phyloP scores from a whole-genome alignment of 2,113 vertebrate genomes.

The Melanocharis versteri region DNA sequence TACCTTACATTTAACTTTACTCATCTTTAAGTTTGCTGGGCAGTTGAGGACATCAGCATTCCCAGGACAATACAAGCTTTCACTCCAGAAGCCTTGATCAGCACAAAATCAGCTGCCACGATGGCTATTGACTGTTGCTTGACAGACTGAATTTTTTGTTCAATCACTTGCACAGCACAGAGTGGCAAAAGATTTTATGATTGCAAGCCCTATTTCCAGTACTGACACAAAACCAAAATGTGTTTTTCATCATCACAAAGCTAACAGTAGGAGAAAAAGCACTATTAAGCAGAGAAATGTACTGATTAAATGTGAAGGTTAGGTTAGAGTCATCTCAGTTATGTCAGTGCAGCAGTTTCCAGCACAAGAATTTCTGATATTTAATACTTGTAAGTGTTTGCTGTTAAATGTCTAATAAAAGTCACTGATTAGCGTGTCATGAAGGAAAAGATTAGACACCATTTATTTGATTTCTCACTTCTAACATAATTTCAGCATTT shows the following conservation, averaged over 20 bases:
- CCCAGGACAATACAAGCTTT: neutral
- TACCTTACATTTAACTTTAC: neutral
- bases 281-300: neutral
- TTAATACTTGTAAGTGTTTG: neutral
- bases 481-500: conserved; percentile 4
- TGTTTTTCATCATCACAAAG: neutral
- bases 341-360: neutral
- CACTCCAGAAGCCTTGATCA: neutral
- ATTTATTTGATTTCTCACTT: neutral
- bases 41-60: neutral
- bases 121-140: neutral
- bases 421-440: neutral
- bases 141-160: neutral
- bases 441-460: conserved; percentile 2
- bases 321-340: neutral
- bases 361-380: neutral
- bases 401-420: conserved; percentile 4
- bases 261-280: neutral
- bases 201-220: neutral
- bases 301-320: neutral
- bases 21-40: neutral
- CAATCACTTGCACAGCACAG: neutral
- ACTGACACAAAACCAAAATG: neutral
- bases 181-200: neutral
- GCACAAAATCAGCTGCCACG: neutral